phyloP scores from a whole-genome alignment of 2,797 vertebrate species.

The Hephaestus fuliginosus region DNA sequence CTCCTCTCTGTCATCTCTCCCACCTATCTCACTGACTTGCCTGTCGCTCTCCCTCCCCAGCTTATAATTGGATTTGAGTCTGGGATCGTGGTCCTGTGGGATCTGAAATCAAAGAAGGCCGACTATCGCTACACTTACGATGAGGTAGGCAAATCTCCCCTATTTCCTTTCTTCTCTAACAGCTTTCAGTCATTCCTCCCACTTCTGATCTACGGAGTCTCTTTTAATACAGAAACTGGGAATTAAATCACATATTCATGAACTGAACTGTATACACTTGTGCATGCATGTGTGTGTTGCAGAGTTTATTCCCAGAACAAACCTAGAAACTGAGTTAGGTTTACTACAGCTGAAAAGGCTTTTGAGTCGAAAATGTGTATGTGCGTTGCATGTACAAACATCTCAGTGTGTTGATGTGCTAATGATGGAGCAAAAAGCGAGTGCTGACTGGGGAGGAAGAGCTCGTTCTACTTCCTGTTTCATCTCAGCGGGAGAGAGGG shows the following conservation, averaged over 20 bases:
- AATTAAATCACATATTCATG: slow-evolving; percentile 77
- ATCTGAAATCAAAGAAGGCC: slow-evolving; percentile 99
- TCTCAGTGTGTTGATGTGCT: not conserved
- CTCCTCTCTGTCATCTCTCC: slow-evolving; percentile 67
- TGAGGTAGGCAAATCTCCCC: slow-evolving; percentile 90
- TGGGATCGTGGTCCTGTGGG: slow-evolving; percentile 97
- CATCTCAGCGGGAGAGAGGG: slow-evolving; percentile 6
- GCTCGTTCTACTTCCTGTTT: slow-evolving; percentile 25
- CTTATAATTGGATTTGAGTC: slow-evolving; percentile 99
- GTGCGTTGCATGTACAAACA: not conserved
- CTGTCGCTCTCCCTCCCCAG: slow-evolving; percentile 85
- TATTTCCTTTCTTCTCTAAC: slow-evolving; percentile 50
- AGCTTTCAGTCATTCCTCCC: slow-evolving; percentile 44
- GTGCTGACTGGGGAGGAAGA: slow-evolving; percentile 16
- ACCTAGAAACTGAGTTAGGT: slow-evolving; percentile 9
- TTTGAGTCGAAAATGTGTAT: slow-evolving; percentile 11
- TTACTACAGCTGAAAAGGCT: slow-evolving; percentile 11
- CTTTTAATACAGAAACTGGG: slow-evolving; percentile 45
- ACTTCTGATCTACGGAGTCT: slow-evolving; percentile 48
- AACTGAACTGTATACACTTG: slow-evolving; percentile 48
- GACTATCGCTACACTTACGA: slow-evolving; percentile 99
- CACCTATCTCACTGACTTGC: slow-evolving; percentile 68
- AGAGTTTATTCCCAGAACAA: slow-evolving; percentile 28
- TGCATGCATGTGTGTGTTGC: not conserved
- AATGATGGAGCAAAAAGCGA: slow-evolving; percentile 1